Percentiles rank a stretch among this genome's conserved stretches.
phyloP scores from a whole-genome alignment of 2,113 vertebrate genomes.

The Fukomys damarensis region DNA sequence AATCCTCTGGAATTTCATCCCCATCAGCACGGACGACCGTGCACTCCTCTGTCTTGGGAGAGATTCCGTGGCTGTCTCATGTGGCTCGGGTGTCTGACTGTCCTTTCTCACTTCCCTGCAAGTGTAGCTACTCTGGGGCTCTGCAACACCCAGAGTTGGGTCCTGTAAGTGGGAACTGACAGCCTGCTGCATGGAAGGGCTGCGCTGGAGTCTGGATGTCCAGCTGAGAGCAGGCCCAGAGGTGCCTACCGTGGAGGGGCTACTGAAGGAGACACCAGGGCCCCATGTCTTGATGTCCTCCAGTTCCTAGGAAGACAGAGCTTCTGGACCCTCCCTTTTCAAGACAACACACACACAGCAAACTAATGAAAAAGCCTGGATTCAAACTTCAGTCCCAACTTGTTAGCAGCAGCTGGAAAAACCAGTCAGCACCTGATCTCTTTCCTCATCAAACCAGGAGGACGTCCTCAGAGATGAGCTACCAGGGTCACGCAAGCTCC shows the following conservation, averaged over 20 bases:
- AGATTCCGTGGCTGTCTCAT: not conserved
- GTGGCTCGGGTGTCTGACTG: not conserved
- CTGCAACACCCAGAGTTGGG: not conserved
- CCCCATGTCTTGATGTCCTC: not conserved
- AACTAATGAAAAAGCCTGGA: conserved; percentile 8
- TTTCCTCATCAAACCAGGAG: conserved; percentile 34
- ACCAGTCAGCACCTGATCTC: not conserved
- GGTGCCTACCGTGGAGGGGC: not conserved
- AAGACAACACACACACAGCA: not conserved
- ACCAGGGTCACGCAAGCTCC: not conserved
- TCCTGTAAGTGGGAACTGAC: not conserved
- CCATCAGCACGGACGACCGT: not conserved
- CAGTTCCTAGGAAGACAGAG: not conserved
- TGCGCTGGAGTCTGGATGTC: not conserved
- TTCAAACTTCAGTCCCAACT: conserved; percentile 7
- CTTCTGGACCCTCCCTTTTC: conserved; percentile 21
- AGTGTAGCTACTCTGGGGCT: not conserved
- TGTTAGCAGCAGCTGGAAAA: not conserved
- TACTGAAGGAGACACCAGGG: not conserved
- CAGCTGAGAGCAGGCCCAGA: not conserved
- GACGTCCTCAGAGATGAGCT: not conserved
- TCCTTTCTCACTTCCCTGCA: not conserved
- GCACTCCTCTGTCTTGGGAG: conserved; percentile 11
- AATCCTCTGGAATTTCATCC: conserved; percentile 72
- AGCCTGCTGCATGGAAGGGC: not conserved